Evolutionary conservation across 2,888 invertebrate species (phyloP), one percentile per base, ranked within the genome.

Genomic region (Standfussiana lucernea): DNA sequence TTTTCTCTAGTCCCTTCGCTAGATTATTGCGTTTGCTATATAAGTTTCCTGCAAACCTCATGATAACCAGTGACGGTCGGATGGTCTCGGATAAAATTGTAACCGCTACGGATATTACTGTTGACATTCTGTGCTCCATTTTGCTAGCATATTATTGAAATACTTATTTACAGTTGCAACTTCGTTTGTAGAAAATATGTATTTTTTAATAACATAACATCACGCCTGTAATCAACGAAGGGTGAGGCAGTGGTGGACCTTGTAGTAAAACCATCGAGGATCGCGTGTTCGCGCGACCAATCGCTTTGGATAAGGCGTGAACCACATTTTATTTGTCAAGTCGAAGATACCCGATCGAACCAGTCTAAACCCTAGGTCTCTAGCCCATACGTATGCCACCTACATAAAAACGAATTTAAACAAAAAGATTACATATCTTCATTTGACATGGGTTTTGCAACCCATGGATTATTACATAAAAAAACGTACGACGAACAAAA

Each of bases 41-140:
- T 40, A 67, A 71, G 67, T 68, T 79, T 11, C 50, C 65, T 72
- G 65, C 64, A 28, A 53, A 75, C 32, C 45, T 64, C 37, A 45
- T 62, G 78, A 75, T 82, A 84, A 47, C 69, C 28, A 28, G 37
- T 24, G 66, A n/a, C 53, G 64, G 64, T 53, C 45, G 61, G 47
- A 67, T 66, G 11, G 45, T 37, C 45, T 59, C 75, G 75, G 65
- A 78, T 82, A 61, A 85, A 78, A 72, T 85, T 78, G 75, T 85
- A 67, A 62, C 81, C 35, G 42, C 62, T 37, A 35, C 78, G 78
- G 78, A 83, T 83, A 80, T 83, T 75, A 75, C 70, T 77, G 61
- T 77, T 82, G 82, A 82, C 77, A 65, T 64, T 50, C 50, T 66
- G 53, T 61, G 42, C 37, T 37, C 32, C 32, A 68, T 65, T 74